A percentile compares a stretch with the other conserved stretches of the same genome.
Conservation (phyloP, 2,113 vertebrate species). For the Atrichornis clamosus region DNA sequence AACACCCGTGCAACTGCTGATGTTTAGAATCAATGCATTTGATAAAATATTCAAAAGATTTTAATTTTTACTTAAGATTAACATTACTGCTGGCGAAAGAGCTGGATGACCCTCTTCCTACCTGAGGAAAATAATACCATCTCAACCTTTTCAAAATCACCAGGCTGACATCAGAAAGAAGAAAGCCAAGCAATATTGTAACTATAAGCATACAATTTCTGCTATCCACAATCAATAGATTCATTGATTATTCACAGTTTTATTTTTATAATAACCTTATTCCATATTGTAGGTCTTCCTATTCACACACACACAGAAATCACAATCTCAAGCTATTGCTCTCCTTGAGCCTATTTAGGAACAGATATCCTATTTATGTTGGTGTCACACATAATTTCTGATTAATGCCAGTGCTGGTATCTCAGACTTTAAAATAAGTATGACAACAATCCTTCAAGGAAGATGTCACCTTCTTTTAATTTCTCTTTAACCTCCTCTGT, state of each 20-base stretch:
- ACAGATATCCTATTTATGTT: background rate
- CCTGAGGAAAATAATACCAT: background rate
- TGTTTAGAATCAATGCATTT: background rate
- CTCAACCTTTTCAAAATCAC: background rate
- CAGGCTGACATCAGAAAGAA: background rate
- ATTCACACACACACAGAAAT: background rate
- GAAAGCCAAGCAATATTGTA: background rate
- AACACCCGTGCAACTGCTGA: background rate
- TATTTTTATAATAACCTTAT: background rate
- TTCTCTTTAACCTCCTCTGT: background rate
- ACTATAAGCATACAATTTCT: background rate
- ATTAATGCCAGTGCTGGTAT: background rate
- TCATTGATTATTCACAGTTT: background rate
- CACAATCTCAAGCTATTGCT: background rate
- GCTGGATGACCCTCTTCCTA: background rate
- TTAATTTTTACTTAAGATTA: too few relatives aligned
- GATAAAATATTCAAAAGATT: background rate
- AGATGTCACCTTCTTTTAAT: background rate
- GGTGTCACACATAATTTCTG: background rate
- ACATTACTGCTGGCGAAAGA: background rate
- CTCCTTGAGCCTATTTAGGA: background rate
- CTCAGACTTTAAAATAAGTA: background rate
- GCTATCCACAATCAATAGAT: background rate
- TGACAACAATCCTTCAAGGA: background rate
- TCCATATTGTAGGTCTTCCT: background rate